Evolutionary conservation across 2,888 invertebrate species (phyloP).

Genomic region (Agriopis leucophaearia): DNA sequence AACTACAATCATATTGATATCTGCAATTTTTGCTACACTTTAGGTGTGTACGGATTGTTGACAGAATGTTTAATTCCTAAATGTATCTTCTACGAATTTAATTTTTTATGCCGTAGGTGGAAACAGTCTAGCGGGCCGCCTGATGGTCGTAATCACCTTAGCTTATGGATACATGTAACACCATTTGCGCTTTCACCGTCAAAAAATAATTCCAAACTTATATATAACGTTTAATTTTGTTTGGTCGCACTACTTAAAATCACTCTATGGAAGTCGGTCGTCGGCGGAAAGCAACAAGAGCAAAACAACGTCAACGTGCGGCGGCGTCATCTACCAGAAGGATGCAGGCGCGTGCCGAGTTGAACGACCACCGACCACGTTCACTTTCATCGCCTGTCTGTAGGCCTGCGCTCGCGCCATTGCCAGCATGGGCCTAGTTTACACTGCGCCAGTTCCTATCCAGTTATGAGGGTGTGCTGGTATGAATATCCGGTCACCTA

Average conservation of each 20-base stretch:
- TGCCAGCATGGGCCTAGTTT: conserved; percentile 35
- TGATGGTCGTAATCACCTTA: too few relatives aligned
- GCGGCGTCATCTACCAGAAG: conserved; percentile 48
- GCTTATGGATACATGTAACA: too few relatives aligned
- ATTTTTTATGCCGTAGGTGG: too few relatives aligned
- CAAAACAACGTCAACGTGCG: conserved; percentile 63
- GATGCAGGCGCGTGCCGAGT: conserved; percentile 84
- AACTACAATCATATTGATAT: conserved; percentile 7
- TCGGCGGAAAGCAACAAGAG: conserved; percentile 56
- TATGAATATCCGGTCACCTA: conserved; percentile 14
- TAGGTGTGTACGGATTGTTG: too few relatives aligned
- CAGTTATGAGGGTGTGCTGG: conserved; percentile 10
- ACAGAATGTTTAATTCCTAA: too few relatives aligned
- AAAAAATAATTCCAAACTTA: too few relatives aligned
- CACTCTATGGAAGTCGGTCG: conserved; percentile 17
- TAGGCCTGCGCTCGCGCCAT: conserved; percentile 53
- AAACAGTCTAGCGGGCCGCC: too few relatives aligned
- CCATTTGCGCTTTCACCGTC: too few relatives aligned
- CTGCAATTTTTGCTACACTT: background rate
- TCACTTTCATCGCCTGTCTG: conserved; percentile 81
- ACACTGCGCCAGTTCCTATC: conserved; percentile 26
- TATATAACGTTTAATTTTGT: conserved; percentile 10
- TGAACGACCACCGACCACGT: conserved; percentile 82
- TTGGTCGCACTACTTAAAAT: background rate
- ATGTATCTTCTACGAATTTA: too few relatives aligned